Conservation (phyloP, 2,888 invertebrate genomes). For the Melitaea athalia region DNA sequence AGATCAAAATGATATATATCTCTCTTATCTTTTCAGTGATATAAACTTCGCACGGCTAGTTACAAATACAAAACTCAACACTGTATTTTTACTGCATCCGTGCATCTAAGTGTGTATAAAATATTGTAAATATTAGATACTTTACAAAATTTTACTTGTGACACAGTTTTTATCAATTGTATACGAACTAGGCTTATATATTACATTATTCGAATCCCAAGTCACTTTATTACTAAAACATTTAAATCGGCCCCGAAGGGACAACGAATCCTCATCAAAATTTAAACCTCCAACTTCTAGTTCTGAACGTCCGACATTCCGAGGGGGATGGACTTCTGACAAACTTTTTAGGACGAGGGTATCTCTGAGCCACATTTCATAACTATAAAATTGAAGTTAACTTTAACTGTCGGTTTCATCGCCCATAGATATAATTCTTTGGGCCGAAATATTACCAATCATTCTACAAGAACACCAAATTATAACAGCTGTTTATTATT, state of each 20-base stretch:
- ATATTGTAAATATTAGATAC: no score
- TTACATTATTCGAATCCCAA: neutral
- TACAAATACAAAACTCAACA: no score
- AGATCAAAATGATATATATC: no score
- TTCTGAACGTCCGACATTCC: neutral
- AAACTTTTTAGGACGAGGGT: neutral
- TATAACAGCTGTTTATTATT: neutral
- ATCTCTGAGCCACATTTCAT: neutral
- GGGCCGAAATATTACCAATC: neutral
- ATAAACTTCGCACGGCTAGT: no score
- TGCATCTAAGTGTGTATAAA: no score
- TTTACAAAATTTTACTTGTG: no score
- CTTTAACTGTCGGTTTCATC: neutral
- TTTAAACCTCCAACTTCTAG: slow-evolving; percentile 2
- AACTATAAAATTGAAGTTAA: neutral
- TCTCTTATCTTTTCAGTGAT: no score
- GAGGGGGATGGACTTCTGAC: neutral
- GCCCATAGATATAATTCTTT: neutral
- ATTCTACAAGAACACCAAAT: neutral
- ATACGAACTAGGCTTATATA: no score
- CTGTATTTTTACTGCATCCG: no score
- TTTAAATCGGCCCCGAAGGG: neutral
- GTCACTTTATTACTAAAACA: neutral
- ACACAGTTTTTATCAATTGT: no score
- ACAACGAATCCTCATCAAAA: slow-evolving; percentile 1